Conservation (phyloP, 2,888 invertebrate genomes). For the Leucophenga maculata region DNA sequence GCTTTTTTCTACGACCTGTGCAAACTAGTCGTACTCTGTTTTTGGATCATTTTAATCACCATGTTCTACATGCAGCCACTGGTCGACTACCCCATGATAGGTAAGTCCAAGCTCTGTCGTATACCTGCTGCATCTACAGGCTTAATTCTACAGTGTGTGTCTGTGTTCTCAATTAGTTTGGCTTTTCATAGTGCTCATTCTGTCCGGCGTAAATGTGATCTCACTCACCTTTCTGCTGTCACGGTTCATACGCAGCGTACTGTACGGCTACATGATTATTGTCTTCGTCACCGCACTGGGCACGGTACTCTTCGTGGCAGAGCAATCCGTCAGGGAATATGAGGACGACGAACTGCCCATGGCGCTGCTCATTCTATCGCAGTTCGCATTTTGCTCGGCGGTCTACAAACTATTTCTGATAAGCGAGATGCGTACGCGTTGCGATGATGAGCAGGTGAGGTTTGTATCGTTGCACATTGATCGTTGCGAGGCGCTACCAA, state of each 20-base stretch:
- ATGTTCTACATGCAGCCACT: slow-evolving; percentile 31
- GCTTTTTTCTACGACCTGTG: slow-evolving; percentile 33
- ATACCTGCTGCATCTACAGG: background rate
- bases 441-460: slow-evolving; percentile 35
- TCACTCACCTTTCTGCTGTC: slow-evolving; percentile 40
- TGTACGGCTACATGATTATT: slow-evolving; percentile 34
- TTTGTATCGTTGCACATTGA: slow-evolving; percentile 40
- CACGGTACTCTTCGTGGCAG: slow-evolving; percentile 34
- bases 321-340: background rate
- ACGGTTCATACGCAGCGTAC: slow-evolving; percentile 77
- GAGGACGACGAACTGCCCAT: background rate
- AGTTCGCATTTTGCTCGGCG: slow-evolving; percentile 40
- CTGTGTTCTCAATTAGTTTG: slow-evolving; percentile 29
- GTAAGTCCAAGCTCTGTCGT: slow-evolving; percentile 16
- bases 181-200: slow-evolving; percentile 24
- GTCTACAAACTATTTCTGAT: slow-evolving; percentile 42
- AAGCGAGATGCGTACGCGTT: slow-evolving; percentile 36
- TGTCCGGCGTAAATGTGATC: slow-evolving; percentile 34
- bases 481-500: slow-evolving; percentile 39
- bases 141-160: background rate
- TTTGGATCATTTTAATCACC: slow-evolving; percentile 58
- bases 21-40: background rate
- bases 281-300: slow-evolving; percentile 36
- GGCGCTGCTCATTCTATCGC: slow-evolving; percentile 14
- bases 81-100: slow-evolving; percentile 30